phyloP scores from a whole-genome alignment of 2,888 invertebrate species.

The Temnothorax rugatulus region DNA sequence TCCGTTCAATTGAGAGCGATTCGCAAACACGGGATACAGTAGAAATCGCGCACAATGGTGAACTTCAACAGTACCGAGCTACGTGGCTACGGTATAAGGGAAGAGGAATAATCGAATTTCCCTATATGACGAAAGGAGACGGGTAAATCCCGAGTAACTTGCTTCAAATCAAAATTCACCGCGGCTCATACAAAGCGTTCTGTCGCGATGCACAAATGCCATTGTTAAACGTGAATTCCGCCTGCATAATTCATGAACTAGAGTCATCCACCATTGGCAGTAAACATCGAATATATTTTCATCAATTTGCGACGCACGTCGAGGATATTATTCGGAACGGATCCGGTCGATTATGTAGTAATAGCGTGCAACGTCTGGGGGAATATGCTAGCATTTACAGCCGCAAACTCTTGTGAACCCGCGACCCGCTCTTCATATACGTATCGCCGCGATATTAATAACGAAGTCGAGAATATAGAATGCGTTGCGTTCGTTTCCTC shows the following conservation, averaged over 20 bases:
- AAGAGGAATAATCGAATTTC: constrained; percentile 42
- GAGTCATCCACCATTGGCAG: background rate
- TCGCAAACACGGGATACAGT: constrained; percentile 64
- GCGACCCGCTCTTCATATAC: background rate
- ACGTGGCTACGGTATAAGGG: background rate
- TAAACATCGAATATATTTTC: constrained; percentile 4
- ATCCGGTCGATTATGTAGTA: background rate
- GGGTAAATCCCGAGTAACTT: constrained; percentile 33
- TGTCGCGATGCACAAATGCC: constrained; percentile 1
- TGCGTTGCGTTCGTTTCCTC: constrained; percentile 59
- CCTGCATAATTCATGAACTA: background rate
- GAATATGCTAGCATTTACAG: background rate
- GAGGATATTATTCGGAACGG: background rate
- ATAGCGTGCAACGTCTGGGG: background rate
- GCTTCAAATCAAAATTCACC: constrained; percentile 26
- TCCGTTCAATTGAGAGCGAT: constrained; percentile 67
- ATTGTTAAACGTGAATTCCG: background rate
- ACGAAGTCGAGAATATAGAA: background rate
- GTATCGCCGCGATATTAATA: constrained; percentile 23
- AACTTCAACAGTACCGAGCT: constrained; percentile 30
- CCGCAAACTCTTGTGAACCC: background rate
- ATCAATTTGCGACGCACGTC: constrained; percentile 1
- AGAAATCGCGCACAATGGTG: constrained; percentile 53
- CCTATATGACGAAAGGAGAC: constrained; percentile 1
- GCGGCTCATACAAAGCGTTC: constrained; percentile 6